Percentiles rank a stretch among this genome's conserved stretches.
phyloP scores from a whole-genome alignment of 2,888 invertebrate genomes.

The Patella ulyssiponensis region DNA sequence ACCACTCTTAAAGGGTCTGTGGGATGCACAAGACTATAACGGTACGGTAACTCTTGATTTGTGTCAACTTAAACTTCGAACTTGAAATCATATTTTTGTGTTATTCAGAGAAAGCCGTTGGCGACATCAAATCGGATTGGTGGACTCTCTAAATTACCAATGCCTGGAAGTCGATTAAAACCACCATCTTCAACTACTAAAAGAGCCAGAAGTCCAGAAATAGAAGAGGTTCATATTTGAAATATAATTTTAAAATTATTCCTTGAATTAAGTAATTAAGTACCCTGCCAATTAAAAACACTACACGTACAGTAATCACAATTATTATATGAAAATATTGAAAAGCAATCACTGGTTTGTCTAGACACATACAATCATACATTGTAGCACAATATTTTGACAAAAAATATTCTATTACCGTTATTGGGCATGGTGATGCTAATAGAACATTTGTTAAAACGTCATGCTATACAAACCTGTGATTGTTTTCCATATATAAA shows the following conservation, averaged over 20 bases:
- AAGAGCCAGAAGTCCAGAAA: conserved; percentile 51
- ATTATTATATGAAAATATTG: no score
- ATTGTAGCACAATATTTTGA: no score
- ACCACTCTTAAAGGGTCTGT: neutral
- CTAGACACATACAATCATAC: no score
- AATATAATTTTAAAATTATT: conserved; percentile 7
- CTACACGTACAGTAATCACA: no score
- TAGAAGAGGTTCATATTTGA: conserved; percentile 27
- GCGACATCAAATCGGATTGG: conserved; percentile 32
- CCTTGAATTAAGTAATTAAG: neutral
- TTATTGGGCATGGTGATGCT: no score
- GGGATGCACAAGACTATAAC: neutral
- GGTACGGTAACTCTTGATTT: no score
- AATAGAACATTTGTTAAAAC: no score
- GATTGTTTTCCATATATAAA: no score
- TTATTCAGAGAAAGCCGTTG: conserved; percentile 38
- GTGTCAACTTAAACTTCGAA: no score
- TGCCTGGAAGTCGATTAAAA: conserved; percentile 36
- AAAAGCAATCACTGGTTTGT: no score
- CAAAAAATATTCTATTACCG: no score
- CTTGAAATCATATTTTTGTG: neutral
- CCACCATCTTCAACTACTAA: conserved; percentile 35
- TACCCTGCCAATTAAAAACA: neutral
- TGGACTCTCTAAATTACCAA: conserved; percentile 27
- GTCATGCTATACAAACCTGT: no score